Base-by-base conservation (phyloP, 2,797 vertebrate genomes). In the Psittacula echo region DNA sequence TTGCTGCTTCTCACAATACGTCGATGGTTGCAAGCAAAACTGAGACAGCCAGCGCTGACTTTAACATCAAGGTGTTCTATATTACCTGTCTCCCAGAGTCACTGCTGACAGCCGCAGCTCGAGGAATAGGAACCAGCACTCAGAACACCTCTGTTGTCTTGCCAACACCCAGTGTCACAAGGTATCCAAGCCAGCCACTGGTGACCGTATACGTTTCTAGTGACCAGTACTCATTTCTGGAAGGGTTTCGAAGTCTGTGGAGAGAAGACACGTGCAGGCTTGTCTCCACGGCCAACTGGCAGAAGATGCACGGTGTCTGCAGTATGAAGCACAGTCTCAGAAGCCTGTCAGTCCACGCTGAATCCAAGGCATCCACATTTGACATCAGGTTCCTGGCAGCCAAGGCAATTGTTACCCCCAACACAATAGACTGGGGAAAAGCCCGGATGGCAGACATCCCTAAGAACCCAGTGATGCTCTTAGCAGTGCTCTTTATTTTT, bases 241-340 rank as follows among this genome's bases (percentile, higher is more conserved):
- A 94, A 3, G 94, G 93, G 6, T 2, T 83, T 77, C 64, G 37
- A 87, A 87, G 72, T 3, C 56, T 74, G 3, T 98, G 98, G 98
- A 93, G 44, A 30, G 80, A 93, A 68, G 87, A 87, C 2, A 27
- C 3, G 0, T 98, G 98, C 9, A 27, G 2, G 3, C 51, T 96
- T 4, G 97, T 98, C 7, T 64, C 97, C 44, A 24, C 66, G 64
- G 98, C 97, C 4, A 32, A 87, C 32, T 97, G 96, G 96, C 10
- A 85, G 71, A 92, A 16, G 24, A 77, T 98, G 1, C 98, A 98
- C 45, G 98, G 98, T 8, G 1, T 97, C 66, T 98, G 98, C 62
- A 60, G 30, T 17, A 34, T 27, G 26, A 74, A 17, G 51, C 24
- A 4, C 23, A 53, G 18, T 15, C 8, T 2, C 14, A 4, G 19